These are phyloP conservation scores for Bombus waltoni DNA, from an alignment of 1,140 invertebrate species.

Conservation along the genomic window DNA sequence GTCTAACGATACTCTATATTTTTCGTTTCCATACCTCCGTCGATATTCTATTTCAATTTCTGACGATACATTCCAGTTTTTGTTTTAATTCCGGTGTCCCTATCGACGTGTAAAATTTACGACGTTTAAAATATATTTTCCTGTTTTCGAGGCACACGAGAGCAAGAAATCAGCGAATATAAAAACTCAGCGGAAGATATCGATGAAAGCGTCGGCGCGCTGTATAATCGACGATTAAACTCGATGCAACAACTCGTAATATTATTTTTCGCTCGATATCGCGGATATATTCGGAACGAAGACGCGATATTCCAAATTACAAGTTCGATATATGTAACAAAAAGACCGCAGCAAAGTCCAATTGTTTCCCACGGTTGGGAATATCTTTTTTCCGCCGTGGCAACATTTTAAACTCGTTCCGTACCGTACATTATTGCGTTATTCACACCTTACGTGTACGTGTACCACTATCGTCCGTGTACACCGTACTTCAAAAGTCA, in stretches of 20 bases:
- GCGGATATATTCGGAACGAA: background rate
- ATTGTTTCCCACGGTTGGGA: conserved; percentile 16
- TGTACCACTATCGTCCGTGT: background rate
- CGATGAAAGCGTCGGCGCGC: background rate
- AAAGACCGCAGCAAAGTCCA: background rate
- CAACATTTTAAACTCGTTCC: conserved; percentile 33
- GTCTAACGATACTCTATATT: background rate
- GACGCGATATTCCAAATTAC: background rate
- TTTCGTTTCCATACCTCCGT: background rate
- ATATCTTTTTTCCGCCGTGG: background rate
- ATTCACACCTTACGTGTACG: conserved; percentile 3
- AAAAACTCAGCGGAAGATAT: background rate
- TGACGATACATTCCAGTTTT: background rate
- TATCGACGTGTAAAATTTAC: background rate
- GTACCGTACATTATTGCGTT: conserved; percentile 6
- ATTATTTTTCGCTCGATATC: background rate
- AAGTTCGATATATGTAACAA: background rate
- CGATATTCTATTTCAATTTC: background rate
- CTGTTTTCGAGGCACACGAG: background rate
- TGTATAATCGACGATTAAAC: background rate
- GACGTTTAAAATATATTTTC: background rate
- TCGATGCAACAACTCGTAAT: background rate
- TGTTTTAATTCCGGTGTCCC: background rate
- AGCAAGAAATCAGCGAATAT: background rate
- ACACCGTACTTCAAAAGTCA: background rate